Evolutionary conservation across 37 sponge, comb jelly and placozoan species (phyloP), one percentile per base, ranked within the genome.

Genomic region (Aphrocallistes beatrix): DNA sequence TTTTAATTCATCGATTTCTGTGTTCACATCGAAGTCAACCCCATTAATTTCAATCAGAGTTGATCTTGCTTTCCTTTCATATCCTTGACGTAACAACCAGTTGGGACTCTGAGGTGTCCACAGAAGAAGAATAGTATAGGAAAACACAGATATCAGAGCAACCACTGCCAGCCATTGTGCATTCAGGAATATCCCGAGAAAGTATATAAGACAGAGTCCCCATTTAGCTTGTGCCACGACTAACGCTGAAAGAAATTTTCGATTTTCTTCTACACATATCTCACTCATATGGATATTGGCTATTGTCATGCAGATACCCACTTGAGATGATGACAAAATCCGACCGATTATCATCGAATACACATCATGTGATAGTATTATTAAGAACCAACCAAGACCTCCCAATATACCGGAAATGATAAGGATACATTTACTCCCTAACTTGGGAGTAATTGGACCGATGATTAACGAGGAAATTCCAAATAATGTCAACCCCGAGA

Each of bases 81-180:
- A 13, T 6, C 75, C 75, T 30, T 25, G 6, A 28, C n/a, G n/a
- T 30, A 60, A 3, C 3, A 60, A 30, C 75, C 75, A 60, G 10
- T 19, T 60, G 21, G 75, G 75, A 60, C 75, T 60, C 75, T 60
- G 75, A 28, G 75, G 75, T 8, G 28, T 19, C 6, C 10, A 60
- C 8, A 60, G 8, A 30, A 60, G 75, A 25, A 60, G 75, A 6
- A 60, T 28, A 19, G 75, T 30, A 8, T 60, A 30, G 21, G n/a
- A 6, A 1, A 60, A 6, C 10, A 60, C n/a, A 60, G 32, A 19
- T 32, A 60, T 13, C 10, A 60, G 8, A 32, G 32, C 75, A 28
- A 60, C 25, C 8, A 60, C 75, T 6, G 28, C 75, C n/a, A 60
- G n/a, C 75, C 75, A 60, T 60, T 91, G 89, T 84, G 28, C 36